phyloP scores from a whole-genome alignment of 2,888 invertebrate species.

The Xestia c-nigrum region DNA sequence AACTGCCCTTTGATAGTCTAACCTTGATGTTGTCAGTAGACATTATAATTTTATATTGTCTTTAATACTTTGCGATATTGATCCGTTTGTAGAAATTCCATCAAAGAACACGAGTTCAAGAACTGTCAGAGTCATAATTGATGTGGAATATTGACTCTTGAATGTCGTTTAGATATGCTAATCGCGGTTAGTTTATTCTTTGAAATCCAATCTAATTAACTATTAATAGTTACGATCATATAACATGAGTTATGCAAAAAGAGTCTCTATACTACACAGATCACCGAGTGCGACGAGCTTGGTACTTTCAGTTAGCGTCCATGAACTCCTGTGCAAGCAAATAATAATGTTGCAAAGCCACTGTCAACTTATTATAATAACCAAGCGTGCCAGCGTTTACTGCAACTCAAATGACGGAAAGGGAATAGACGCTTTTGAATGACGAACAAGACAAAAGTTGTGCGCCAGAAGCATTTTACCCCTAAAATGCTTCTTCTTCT shows the following conservation, averaged over 20 bases:
- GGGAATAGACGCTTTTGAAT: background rate
- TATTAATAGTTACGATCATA: background rate
- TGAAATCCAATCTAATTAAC: background rate
- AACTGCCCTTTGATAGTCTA: background rate
- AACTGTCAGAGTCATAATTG: background rate
- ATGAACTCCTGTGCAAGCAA: background rate
- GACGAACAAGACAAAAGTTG: background rate
- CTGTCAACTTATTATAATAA: no score
- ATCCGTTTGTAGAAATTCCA: background rate
- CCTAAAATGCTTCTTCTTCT: no score
- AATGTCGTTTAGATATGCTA: background rate
- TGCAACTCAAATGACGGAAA: background rate
- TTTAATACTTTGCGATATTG: background rate
- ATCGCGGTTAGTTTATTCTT: background rate
- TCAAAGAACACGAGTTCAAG: background rate
- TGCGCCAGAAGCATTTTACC: background rate
- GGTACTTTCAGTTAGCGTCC: background rate
- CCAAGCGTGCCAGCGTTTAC: no score
- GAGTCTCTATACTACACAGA: background rate
- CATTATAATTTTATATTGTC: background rate
- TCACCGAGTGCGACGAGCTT: background rate
- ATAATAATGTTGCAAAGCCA: background rate
- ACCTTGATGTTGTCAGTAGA: conserved; percentile 3
- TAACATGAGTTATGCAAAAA: background rate
- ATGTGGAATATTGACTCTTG: background rate